Base-by-base conservation (phyloP, 2,113 vertebrate genomes). In the Pygoscelis adeliae region DNA sequence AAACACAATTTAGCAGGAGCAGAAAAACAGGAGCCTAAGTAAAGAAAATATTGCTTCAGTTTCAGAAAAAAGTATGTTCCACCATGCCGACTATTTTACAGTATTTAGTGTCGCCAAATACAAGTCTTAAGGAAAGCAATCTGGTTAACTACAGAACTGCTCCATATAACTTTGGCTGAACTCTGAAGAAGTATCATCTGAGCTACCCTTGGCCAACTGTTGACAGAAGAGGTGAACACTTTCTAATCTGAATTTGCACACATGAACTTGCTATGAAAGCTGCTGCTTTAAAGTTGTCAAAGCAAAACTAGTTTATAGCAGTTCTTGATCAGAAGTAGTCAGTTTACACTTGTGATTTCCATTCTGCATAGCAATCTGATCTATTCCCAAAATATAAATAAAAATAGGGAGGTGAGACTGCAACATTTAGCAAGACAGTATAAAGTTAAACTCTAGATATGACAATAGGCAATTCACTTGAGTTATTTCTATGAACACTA, bases 1-100 rank as follows among this genome's bases (percentile, higher is more conserved):
- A 99, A 74, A 99, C 98, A 63, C 99, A 99, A 61, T 99, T 99
- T 83, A 99, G 94, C 93, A 99, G 98, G n/a, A 99, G 98, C 93
- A 99, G 98, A 96, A 99, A 99, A 90, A 99, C 97, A 6, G 99
- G 99, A 38, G 98, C 98, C 98, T 99, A 89, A 10, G 12, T 61
- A 95, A 93, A 93, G 92, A 58, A 97, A 98, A 93, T 56, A 34
- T 1, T 42, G 13, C 1, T 13, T 91, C 19, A 76, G 18, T 83
- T 73, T 74, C 40, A 62, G 36, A 16, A 55, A 53, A 46, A 18
- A 46, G 2, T 3, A 25, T 6, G 3, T 69, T 84, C 22, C 32
- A 83, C 10, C 8, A 27, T 10, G 20, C 9, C 83, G 34, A 40
- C 12, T 20, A 36, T 44, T 82, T 63, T 40, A 46, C 2, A 82